Evolutionary conservation across 1,140 invertebrate species (phyloP).

Genomic region (Nylanderia fulva): DNA sequence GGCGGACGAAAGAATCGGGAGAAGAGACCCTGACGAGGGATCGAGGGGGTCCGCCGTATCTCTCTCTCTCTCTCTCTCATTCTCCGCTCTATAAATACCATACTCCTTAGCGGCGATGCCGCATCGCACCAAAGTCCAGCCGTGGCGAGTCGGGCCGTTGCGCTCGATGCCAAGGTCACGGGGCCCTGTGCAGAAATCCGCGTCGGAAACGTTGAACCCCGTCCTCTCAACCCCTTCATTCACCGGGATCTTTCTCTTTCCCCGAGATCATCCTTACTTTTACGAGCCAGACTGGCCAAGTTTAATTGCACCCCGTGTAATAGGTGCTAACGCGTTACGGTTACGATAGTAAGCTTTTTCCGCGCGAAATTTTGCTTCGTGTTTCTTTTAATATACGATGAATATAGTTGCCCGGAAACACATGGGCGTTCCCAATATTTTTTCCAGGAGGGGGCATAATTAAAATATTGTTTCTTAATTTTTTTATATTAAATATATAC

Average conservation of each 20-base stretch:
- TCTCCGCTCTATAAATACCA: constrained; percentile 79
- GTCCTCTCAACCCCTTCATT: constrained; percentile 72
- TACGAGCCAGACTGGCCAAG: background rate
- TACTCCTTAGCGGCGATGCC: constrained; percentile 68
- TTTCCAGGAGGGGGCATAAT: no score
- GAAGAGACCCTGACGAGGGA: constrained; percentile 30
- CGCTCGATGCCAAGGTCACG: constrained; percentile 79
- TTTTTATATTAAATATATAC: no score
- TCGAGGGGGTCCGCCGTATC: constrained; percentile 5
- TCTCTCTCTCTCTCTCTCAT: constrained; percentile 56
- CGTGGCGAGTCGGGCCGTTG: constrained; percentile 67
- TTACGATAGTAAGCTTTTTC: background rate
- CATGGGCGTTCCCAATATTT: no score
- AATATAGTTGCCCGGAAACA: no score
- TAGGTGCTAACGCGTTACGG: background rate
- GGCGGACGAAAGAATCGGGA: constrained; percentile 17
- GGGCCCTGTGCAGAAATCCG: constrained; percentile 41
- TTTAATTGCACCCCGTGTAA: constrained; percentile 3
- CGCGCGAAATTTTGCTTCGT: no score
- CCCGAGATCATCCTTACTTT: background rate
- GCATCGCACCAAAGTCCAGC: constrained; percentile 28
- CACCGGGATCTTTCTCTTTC: constrained; percentile 16
- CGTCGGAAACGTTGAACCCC: constrained; percentile 42
- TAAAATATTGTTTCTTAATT: no score
- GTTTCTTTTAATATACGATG: no score